Evolutionary conservation across 2,888 invertebrate genomes (phyloP).

Genomic region (Rotaria magnacalcarata): DNA sequence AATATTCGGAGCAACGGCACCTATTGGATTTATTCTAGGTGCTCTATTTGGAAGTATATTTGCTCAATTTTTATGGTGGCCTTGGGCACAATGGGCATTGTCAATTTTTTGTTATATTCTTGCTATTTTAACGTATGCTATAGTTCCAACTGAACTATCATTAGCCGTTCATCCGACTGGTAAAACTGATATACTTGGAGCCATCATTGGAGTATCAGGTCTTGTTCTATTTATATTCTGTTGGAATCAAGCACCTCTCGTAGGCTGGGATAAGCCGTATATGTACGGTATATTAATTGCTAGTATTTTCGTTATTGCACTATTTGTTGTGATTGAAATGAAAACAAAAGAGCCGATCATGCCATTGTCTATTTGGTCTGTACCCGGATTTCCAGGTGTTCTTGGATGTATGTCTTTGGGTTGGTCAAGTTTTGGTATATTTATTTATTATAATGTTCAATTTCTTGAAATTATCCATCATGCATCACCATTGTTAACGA

Average conservation of each 20-base stretch:
- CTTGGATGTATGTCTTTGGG: not conserved
- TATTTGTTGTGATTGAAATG: not conserved
- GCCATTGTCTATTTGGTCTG: not conserved
- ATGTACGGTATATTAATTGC: not conserved
- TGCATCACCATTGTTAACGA: not conserved
- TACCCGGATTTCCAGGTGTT: not conserved
- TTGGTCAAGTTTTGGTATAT: conserved; percentile 30
- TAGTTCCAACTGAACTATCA: conserved; percentile 3
- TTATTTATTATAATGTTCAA: conserved; percentile 17
- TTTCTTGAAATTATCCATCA: not conserved
- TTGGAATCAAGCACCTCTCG: conserved; percentile 21
- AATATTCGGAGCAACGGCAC: conserved; percentile 5
- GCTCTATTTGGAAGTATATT: not conserved
- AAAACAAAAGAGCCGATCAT: not conserved
- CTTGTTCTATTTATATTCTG: not conserved
- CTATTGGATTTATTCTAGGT: not conserved
- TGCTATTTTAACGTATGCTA: not conserved
- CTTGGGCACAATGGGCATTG: conserved; percentile 5
- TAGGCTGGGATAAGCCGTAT: conserved; percentile 13
- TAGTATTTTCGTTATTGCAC: not conserved
- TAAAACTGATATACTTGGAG: not conserved
- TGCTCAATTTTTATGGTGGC: conserved; percentile 13
- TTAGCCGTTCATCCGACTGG: not conserved
- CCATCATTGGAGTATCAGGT: not conserved
- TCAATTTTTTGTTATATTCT: not conserved